These are phyloP conservation scores for Phalera bucephala DNA, from an alignment of 2,888 invertebrate genomes.

Conservation along the genomic window DNA sequence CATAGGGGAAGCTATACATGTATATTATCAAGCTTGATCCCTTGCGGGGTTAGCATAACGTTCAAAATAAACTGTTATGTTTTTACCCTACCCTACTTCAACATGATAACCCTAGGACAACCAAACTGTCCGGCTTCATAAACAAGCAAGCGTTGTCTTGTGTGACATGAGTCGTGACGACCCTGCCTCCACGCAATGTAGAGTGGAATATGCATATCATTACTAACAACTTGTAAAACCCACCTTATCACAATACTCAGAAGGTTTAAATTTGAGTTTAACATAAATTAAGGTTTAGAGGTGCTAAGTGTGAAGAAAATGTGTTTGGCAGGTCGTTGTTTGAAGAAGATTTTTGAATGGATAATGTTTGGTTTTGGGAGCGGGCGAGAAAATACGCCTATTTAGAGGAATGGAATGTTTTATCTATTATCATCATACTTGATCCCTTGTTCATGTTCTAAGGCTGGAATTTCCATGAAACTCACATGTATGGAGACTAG, in stretches of 20 bases:
- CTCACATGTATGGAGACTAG: too few species aligned
- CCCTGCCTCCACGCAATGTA: constrained; percentile 25
- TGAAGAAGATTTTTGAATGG: constrained; percentile 5
- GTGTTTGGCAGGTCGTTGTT: constrained; percentile 10
- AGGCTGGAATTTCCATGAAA: too few species aligned
- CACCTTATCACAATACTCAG: background rate
- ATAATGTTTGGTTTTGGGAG: background rate
- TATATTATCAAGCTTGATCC: too few species aligned
- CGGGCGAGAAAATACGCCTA: too few species aligned
- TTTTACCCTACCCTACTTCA: too few species aligned
- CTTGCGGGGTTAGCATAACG: too few species aligned
- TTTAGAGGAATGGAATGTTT: too few species aligned
- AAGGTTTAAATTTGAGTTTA: constrained; percentile 1
- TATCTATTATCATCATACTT: too few species aligned
- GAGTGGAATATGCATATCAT: constrained; percentile 10
- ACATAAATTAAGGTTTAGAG: background rate
- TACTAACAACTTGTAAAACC: constrained; percentile 2
- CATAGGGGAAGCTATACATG: too few species aligned
- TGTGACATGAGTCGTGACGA: constrained; percentile 23
- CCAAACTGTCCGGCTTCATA: constrained; percentile 4
- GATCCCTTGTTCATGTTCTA: too few species aligned
- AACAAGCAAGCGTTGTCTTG: constrained; percentile 17
- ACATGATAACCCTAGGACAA: constrained; percentile 14
- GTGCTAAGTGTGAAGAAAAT: constrained; percentile 4
- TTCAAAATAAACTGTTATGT: too few species aligned